Percentiles rank a stretch among this genome's conserved stretches.
phyloP scores from a whole-genome alignment of 2,113 vertebrate genomes.

The Tachysurus vachellii region DNA sequence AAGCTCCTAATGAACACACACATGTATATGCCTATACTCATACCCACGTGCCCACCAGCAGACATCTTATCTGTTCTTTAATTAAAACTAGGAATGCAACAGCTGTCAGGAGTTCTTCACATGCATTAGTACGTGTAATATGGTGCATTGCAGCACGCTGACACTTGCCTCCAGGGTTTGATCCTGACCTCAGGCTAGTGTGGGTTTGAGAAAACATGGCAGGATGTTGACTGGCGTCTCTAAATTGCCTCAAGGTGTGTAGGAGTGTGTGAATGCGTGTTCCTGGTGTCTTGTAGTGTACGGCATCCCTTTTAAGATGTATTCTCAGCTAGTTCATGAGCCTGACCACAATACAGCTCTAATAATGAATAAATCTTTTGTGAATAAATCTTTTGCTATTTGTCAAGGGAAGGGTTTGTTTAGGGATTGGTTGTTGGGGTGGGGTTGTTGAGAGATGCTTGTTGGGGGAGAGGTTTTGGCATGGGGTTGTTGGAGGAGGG shows the following conservation, averaged over 20 bases:
- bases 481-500: too few relatives aligned
- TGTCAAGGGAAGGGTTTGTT: too few relatives aligned
- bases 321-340: background rate
- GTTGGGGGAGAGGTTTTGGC: too few relatives aligned
- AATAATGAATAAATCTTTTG: background rate
- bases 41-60: too few relatives aligned
- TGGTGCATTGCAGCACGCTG: background rate
- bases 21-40: constrained; percentile 1
- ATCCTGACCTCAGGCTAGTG: background rate
- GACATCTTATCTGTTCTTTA: background rate
- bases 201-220: background rate
- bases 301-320: background rate
- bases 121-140: background rate
- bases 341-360: background rate
- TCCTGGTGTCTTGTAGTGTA: background rate
- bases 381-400: too few relatives aligned
- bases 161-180: background rate
- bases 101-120: background rate
- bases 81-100: background rate
- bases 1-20: constrained; percentile 25
- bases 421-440: too few relatives aligned
- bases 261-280: background rate
- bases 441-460: too few relatives aligned
- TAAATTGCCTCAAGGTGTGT: background rate
- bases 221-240: background rate